Conservation (phyloP, 2,888 invertebrate species). For the Ceratothoa steindachneri region DNA sequence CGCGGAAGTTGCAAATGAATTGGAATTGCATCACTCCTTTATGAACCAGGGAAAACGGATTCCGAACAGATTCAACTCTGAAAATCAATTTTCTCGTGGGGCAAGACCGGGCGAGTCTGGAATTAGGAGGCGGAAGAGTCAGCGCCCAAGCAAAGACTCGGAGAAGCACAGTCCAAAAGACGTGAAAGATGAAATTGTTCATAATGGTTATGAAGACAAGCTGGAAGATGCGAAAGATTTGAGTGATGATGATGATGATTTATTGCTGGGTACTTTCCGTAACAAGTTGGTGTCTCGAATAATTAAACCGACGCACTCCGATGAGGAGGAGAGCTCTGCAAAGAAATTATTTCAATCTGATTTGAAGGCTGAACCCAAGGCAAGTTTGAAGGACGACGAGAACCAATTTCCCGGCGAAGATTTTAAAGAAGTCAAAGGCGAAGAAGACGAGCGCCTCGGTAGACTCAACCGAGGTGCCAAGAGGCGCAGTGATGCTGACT, state of each 20-base stretch:
- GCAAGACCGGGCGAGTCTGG: neutral
- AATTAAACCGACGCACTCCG: neutral
- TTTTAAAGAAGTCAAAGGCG: neutral
- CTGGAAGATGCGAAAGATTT: neutral
- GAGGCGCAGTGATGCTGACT: constrained; percentile 23
- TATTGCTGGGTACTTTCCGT: neutral
- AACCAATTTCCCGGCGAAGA: neutral
- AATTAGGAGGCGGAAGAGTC: neutral
- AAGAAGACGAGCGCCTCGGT: neutral
- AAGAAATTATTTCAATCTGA: neutral
- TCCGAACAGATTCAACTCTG: neutral
- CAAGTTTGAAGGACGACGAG: constrained; percentile 25
- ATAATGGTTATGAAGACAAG: constrained; percentile 6
- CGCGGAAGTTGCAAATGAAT: neutral
- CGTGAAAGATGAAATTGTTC: neutral
- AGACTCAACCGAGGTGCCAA: constrained; percentile 32
- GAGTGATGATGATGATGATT: neutral
- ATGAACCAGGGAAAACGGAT: neutral
- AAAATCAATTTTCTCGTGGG: neutral
- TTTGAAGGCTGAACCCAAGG: constrained; percentile 18
- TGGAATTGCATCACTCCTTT: neutral
- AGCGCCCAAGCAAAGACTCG: neutral
- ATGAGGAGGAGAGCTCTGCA: neutral
- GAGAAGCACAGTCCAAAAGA: neutral
- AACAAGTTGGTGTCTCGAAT: neutral